Conservation (phyloP, 2,797 vertebrate genomes). For the Pagetopsis macropterus region DNA sequence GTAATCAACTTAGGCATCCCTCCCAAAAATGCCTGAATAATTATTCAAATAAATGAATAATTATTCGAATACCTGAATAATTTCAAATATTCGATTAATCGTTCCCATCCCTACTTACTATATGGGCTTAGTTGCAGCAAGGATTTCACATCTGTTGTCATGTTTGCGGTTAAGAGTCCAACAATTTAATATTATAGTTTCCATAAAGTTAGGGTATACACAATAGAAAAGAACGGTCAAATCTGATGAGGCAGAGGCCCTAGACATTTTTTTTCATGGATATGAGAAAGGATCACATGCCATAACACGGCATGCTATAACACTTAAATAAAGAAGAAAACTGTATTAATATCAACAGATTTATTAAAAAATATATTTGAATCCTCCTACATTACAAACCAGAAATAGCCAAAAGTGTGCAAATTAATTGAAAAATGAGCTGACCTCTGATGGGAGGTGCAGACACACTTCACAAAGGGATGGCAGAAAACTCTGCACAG, state of each 20-base stretch:
- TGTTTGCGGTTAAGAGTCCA: not conserved
- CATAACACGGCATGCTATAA: too few species aligned
- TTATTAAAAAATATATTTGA: not conserved
- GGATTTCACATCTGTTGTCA: not conserved
- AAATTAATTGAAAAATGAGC: constrained; percentile 29
- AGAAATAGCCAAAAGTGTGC: constrained; percentile 16
- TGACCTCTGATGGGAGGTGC: not conserved
- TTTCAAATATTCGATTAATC: too few species aligned
- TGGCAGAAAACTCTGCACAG: constrained; percentile 34
- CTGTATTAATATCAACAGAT: not conserved
- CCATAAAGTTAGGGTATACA: not conserved
- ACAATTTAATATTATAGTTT: not conserved
- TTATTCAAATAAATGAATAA: too few species aligned
- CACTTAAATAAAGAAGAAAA: not conserved
- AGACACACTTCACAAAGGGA: not conserved
- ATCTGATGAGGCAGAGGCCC: too few species aligned
- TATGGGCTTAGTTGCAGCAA: not conserved
- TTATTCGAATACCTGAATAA: too few species aligned
- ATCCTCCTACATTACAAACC: constrained; percentile 1
- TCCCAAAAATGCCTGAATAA: too few species aligned
- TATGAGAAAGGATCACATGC: too few species aligned
- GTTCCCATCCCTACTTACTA: not conserved
- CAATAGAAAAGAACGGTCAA: too few species aligned
- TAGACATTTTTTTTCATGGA: too few species aligned
- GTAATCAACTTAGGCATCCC: too few species aligned